Percentiles rank a stretch among this genome's conserved stretches.
phyloP scores from a whole-genome alignment of 2,888 invertebrate genomes.

The Stratiomys singularior region DNA sequence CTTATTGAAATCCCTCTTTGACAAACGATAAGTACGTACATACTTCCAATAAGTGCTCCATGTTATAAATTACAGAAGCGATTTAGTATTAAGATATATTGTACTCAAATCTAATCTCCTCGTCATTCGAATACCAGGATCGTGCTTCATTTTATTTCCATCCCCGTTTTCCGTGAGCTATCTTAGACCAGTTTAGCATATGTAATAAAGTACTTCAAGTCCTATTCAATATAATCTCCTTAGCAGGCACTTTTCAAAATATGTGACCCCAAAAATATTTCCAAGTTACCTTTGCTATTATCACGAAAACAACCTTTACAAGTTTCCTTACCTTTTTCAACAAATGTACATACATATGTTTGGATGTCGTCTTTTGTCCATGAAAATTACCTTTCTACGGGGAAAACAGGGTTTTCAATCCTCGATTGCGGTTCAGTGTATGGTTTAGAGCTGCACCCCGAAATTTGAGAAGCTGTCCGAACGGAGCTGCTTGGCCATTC shows the following conservation, averaged over 20 bases:
- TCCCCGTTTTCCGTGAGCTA: not conserved
- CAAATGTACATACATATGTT: too few relatives aligned
- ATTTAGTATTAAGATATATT: conserved; percentile 19
- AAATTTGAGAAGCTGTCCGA: too few relatives aligned
- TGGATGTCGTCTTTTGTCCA: too few relatives aligned
- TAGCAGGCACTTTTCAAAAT: conserved; percentile 16
- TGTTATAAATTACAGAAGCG: too few relatives aligned
- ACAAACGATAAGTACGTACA: too few relatives aligned
- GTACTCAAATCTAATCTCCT: not conserved
- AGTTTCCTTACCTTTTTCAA: not conserved
- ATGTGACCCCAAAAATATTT: conserved; percentile 34
- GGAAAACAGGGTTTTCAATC: too few relatives aligned
- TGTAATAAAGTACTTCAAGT: conserved; percentile 17
- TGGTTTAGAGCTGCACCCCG: too few relatives aligned
- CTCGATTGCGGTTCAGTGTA: too few relatives aligned
- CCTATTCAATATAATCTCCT: conserved; percentile 19
- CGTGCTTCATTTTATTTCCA: conserved; percentile 16
- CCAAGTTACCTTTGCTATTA: conserved; percentile 36
- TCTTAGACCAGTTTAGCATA: conserved; percentile 15
- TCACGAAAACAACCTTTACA: conserved; percentile 24
- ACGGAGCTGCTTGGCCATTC: too few relatives aligned
- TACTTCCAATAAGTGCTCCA: too few relatives aligned
- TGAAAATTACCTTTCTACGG: too few relatives aligned
- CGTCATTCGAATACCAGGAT: conserved; percentile 2
- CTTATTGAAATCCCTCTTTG: too few relatives aligned